Evolutionary conservation across 2,888 invertebrate species (phyloP).

Genomic region (Nysson spinosus): DNA sequence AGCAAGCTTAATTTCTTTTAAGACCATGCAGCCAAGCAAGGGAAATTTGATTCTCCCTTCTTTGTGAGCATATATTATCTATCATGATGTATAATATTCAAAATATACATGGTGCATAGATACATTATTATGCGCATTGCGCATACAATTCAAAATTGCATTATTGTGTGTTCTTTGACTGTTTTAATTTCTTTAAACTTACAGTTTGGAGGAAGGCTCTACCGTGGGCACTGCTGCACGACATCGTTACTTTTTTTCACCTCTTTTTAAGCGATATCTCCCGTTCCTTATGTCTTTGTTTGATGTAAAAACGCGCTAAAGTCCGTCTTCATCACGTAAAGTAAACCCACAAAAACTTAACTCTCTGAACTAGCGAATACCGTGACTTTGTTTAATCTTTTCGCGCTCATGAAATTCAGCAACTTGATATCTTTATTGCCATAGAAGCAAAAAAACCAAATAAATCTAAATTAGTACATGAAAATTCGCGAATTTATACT

Average conservation of each 20-base stretch:
- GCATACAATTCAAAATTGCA: slow-evolving; percentile 44
- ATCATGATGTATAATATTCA: neutral
- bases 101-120: neutral
- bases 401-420: no score
- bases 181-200: slow-evolving; percentile 78
- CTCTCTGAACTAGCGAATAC: no score
- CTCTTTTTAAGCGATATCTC: slow-evolving; percentile 38
- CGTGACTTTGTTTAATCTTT: no score
- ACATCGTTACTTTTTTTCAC: slow-evolving; percentile 68
- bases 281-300: slow-evolving; percentile 10
- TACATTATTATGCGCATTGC: slow-evolving; percentile 26
- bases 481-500: slow-evolving; percentile 14
- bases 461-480: neutral
- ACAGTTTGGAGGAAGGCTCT: slow-evolving; percentile 75
- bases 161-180: slow-evolving; percentile 66
- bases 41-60: slow-evolving; percentile 46
- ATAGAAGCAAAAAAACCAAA: slow-evolving; percentile 1
- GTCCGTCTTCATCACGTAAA: slow-evolving; percentile 6
- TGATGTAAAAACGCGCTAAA: slow-evolving; percentile 16
- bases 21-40: slow-evolving; percentile 46
- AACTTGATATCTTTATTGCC: slow-evolving; percentile 50
- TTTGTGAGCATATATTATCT: slow-evolving; percentile 25
- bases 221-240: slow-evolving; percentile 73
- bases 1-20: slow-evolving; percentile 23
- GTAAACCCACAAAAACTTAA: slow-evolving; percentile 10